A percentile compares a stretch with the other conserved stretches of the same genome.
Evolutionary conservation across 1,140 invertebrate genomes (phyloP).

Genomic region (Megalopta genalis): DNA sequence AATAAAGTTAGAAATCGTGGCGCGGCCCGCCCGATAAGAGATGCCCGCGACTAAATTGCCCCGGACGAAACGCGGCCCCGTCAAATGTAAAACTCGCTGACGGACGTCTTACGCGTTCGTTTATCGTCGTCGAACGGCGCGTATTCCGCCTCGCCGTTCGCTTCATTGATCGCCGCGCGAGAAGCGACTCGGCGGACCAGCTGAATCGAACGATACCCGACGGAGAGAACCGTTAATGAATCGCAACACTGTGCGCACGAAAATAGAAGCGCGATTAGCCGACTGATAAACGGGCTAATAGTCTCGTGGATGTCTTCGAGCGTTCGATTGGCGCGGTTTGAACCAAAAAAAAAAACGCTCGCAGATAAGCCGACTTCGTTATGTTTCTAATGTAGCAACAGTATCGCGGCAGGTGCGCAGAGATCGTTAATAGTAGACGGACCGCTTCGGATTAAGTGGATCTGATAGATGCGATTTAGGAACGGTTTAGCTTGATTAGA

Average conservation of each 20-base stretch:
- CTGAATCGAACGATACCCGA: background rate
- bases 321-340: no score
- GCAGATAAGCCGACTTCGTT: no score
- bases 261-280: no score
- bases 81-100: background rate
- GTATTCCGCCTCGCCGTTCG: background rate
- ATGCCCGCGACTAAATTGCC: constrained; percentile 19
- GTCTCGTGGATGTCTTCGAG: no score
- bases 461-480: no score
- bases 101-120: background rate
- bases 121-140: background rate
- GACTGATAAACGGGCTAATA: no score
- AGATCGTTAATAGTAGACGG: no score
- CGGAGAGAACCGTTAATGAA: background rate
- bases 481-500: no score
- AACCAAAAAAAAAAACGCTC: no score
- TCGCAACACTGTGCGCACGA: background rate
- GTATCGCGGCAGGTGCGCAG: no score
- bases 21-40: background rate
- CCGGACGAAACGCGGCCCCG: background rate
- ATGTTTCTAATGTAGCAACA: no score
- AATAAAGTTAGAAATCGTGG: constrained; percentile 27
- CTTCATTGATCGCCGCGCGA: background rate
- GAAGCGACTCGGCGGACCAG: background rate
- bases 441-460: no score